Conservation (phyloP, 2,113 vertebrate genomes). For the Nothocercus nigrocapillus region DNA sequence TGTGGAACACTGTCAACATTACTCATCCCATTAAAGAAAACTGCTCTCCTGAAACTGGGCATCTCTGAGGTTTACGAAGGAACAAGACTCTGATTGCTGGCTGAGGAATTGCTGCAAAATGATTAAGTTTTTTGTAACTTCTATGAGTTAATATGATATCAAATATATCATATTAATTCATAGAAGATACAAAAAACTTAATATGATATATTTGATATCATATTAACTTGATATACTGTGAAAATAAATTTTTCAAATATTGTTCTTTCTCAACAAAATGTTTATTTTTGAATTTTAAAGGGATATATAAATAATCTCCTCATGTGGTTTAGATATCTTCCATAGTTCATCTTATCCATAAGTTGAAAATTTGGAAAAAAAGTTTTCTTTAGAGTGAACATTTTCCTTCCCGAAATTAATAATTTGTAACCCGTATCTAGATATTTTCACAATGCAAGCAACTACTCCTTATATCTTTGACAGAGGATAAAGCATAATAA, state of each 20-base stretch:
- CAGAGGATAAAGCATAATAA: too few species aligned
- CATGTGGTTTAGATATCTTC: neutral
- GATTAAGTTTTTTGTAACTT: neutral
- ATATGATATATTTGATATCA: neutral
- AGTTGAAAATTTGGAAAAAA: neutral
- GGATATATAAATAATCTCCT: neutral
- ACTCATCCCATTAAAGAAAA: neutral
- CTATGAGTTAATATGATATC: neutral
- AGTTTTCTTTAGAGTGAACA: neutral
- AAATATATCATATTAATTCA: too few species aligned
- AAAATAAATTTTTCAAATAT: neutral
- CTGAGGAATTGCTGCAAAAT: neutral
- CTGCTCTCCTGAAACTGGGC: neutral
- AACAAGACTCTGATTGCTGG: neutral
- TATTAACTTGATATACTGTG: too few species aligned
- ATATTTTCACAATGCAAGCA: neutral
- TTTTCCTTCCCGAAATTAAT: neutral
- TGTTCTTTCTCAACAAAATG: neutral
- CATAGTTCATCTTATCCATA: neutral
- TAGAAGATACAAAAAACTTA: too few species aligned
- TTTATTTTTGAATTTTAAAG: neutral
- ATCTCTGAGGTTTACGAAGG: neutral
- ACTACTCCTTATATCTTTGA: neutral
- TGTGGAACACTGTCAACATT: neutral
- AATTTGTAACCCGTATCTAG: fast-evolving